Evolutionary conservation across 2,113 vertebrate genomes (phyloP), one percentile per base, ranked within the genome.

Genomic region (Harpagus bidentatus): DNA sequence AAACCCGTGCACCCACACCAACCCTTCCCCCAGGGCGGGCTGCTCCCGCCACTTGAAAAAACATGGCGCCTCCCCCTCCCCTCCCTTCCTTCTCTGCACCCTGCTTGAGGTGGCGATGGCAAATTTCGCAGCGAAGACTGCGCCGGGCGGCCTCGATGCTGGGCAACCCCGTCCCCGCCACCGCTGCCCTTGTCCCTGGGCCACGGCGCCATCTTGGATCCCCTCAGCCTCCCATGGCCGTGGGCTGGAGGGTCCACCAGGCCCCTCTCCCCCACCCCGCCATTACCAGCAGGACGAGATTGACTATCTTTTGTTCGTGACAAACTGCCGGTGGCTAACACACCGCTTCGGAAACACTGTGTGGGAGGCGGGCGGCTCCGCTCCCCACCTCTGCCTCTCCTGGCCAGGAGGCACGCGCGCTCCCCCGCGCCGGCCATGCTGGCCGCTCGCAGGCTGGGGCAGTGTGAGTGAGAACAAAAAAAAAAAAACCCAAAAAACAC

Each of bases 131-230:
- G 10, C 11, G 11, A 14, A 10, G 1, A 0, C 88, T 1, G 1
- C 10, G 23, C 20, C 9, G 10, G 56, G 47, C 1, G 25, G 5
- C 38, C 47, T 38, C 16, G 0, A 1, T 16, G 13, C 12, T 4
- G 1, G 34, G 45, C 7, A 3, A 22, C n/a, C 11, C 5, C 23
- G 0, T 38, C 9, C 1, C 13, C 0, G 2, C 67, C 14, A 0
- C 63, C 71, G 11, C n/a, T 9, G 10, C 53, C 72, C 48, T 86
- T 34, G 7, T 4, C 34, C 36, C 31, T 8, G 0, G 26, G 21
- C 22, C 34, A 0, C 1, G 2, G 10, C 29, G 7, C 88, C 95
- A 88, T 74, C 82, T 90, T 82, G 86, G 66, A 5, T 53, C 34
- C 73, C 71, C 28, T 82, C 62, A 11, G 18, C 31, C n/a, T 17